Percentiles rank a stretch among this genome's conserved stretches.
Evolutionary conservation across 1,140 invertebrate species (phyloP).

Genomic region (Musca vetustissima): DNA sequence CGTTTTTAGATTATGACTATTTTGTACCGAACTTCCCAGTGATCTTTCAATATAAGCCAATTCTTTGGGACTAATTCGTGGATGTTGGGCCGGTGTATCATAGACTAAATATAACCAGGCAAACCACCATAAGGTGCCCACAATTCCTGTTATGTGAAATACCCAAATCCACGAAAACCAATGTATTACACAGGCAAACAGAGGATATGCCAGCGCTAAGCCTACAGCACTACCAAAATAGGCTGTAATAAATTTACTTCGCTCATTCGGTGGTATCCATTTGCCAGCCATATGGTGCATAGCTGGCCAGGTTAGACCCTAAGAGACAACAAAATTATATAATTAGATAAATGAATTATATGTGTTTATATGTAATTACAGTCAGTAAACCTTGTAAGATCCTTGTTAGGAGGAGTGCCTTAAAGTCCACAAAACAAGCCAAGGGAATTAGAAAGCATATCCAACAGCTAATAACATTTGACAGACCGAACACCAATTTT

Average conservation of each 20-base stretch:
- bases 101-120: conserved; percentile 66
- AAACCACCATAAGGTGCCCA: conserved; percentile 69
- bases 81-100: conserved; percentile 73
- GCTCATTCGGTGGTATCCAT: conserved; percentile 81
- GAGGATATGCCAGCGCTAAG: conserved; percentile 68
- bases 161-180: conserved; percentile 72
- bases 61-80: conserved; percentile 71
- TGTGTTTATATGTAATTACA: conserved; percentile 60
- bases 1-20: conserved; percentile 57
- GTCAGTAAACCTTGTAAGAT: conserved; percentile 73
- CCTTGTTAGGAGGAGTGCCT: conserved; percentile 66
- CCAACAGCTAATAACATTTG: conserved; percentile 69
- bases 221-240: conserved; percentile 71
- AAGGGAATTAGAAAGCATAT: conserved; percentile 71
- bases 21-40: conserved; percentile 58
- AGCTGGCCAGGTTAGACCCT: conserved; percentile 82
- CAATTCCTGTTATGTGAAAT: conserved; percentile 68
- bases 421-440: conserved; percentile 63
- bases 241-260: conserved; percentile 72
- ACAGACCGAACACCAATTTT: conserved; percentile 70
- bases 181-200: conserved; percentile 68
- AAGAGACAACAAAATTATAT: not conserved
- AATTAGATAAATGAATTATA: not conserved
- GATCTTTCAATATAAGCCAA: conserved; percentile 62
- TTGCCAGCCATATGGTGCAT: conserved; percentile 75